Evolutionary conservation across 2,888 invertebrate species (phyloP).

Genomic region (Amphipyra berbera): DNA sequence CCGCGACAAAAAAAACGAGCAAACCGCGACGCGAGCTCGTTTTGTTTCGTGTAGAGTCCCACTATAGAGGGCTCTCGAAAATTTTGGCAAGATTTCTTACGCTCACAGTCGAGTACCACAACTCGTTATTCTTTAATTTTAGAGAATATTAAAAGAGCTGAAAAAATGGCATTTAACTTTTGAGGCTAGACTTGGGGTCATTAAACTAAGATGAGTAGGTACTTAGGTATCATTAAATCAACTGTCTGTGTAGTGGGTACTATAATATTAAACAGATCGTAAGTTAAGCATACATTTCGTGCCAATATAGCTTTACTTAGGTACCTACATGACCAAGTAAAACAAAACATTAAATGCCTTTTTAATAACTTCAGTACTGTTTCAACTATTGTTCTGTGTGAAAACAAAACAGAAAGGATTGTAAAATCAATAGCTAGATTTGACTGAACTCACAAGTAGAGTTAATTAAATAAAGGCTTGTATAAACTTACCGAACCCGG

Average conservation of each 20-base stretch:
- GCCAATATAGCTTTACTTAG: constrained; percentile 5
- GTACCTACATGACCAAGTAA: constrained; percentile 1
- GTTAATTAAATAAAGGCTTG: constrained; percentile 56
- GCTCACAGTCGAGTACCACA: constrained; percentile 27
- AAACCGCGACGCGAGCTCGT: constrained; percentile 65
- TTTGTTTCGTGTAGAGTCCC: constrained; percentile 66
- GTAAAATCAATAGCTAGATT: constrained; percentile 48
- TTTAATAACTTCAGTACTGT: constrained; percentile 9
- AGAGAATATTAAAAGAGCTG: constrained; percentile 25
- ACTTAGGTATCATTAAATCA: constrained; percentile 16
- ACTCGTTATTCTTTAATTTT: constrained; percentile 55
- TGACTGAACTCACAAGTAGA: constrained; percentile 50
- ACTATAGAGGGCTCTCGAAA: constrained; percentile 59
- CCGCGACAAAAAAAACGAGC: constrained; percentile 74
- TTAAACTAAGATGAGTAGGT: constrained; percentile 22
- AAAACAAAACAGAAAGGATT: constrained; percentile 30
- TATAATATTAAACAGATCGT: constrained; percentile 15
- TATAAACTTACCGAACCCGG: constrained; percentile 47
- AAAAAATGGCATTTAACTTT: constrained; percentile 41
- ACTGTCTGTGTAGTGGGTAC: constrained; percentile 9
- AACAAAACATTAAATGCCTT: constrained; percentile 17
- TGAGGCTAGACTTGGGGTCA: constrained; percentile 29
- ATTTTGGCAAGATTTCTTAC: constrained; percentile 55
- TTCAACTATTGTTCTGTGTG: constrained; percentile 18
- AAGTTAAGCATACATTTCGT: constrained; percentile 2